Evolutionary conservation across 2,888 invertebrate species (phyloP).

Genomic region (Hirtodrosophila cameraria): DNA sequence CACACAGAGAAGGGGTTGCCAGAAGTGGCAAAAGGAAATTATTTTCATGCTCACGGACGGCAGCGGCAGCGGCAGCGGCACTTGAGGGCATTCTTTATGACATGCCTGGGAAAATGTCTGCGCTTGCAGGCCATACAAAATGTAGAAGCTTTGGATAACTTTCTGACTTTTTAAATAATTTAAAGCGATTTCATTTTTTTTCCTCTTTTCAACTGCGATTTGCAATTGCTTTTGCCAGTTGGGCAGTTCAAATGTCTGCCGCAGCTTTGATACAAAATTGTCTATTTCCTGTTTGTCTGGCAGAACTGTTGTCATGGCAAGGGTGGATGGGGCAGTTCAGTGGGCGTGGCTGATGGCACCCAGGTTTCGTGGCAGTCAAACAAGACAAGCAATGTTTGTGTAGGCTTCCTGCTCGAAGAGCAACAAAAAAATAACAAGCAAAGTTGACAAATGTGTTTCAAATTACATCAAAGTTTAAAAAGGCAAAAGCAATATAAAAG

Average conservation of each 20-base stretch:
- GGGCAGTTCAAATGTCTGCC: constrained; percentile 35
- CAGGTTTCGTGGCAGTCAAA: constrained; percentile 18
- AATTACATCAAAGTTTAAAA: constrained; percentile 33
- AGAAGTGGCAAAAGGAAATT: constrained; percentile 40
- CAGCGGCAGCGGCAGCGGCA: too few relatives aligned
- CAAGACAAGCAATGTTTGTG: constrained; percentile 12
- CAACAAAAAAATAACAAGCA: constrained; percentile 35
- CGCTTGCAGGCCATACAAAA: constrained; percentile 30
- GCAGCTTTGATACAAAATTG: constrained; percentile 60
- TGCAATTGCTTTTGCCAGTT: neutral
- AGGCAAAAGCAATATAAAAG: neutral
- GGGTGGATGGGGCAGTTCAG: neutral
- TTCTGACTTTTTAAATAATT: constrained; percentile 62
- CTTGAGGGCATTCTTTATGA: constrained; percentile 77
- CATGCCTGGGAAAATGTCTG: constrained; percentile 65
- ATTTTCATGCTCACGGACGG: constrained; percentile 72
- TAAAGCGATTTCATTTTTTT: constrained; percentile 42
- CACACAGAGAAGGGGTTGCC: neutral
- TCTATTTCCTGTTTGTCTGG: constrained; percentile 73
- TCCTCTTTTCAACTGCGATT: constrained; percentile 12
- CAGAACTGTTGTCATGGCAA: constrained; percentile 29
- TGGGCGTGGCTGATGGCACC: constrained; percentile 17
- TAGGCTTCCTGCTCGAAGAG: constrained; percentile 5
- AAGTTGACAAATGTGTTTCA: constrained; percentile 43
- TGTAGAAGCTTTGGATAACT: constrained; percentile 35